Conservation (phyloP, 2,888 invertebrate genomes). For the Torymus aiolomorphi region DNA sequence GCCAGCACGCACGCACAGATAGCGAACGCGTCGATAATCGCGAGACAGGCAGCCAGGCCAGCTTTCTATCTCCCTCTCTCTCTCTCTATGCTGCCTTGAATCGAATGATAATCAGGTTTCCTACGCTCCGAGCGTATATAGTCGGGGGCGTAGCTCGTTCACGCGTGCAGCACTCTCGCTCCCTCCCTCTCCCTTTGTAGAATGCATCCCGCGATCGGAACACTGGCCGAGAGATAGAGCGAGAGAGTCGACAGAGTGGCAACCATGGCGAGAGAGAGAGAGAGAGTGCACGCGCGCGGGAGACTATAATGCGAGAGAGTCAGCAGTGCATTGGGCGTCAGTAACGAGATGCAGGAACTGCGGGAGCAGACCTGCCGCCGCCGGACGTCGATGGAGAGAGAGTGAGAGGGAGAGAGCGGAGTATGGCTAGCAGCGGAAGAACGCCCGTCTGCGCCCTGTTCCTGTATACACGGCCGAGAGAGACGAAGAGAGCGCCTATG, state of each 20-base stretch:
- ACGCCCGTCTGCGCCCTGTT: not conserved
- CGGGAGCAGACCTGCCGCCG: constrained; percentile 62
- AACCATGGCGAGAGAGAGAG: constrained; percentile 45
- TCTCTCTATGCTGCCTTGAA: constrained; percentile 69
- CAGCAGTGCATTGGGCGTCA: constrained; percentile 71
- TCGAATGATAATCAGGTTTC: constrained; percentile 74
- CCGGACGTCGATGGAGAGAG: constrained; percentile 16
- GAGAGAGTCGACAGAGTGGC: constrained; percentile 35
- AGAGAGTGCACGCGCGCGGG: too few species aligned
- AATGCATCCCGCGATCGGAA: constrained; percentile 19
- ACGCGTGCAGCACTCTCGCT: constrained; percentile 15
- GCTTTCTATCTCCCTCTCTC: too few species aligned
- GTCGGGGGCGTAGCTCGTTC: constrained; percentile 39
- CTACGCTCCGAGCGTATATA: constrained; percentile 57
- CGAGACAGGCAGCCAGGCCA: constrained; percentile 17
- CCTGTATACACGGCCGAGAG: constrained; percentile 3
- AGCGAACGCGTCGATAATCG: constrained; percentile 51
- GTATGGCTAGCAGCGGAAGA: constrained; percentile 46
- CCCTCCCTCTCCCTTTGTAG: not conserved
- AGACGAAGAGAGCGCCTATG: constrained; percentile 50
- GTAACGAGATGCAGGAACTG: constrained; percentile 74
- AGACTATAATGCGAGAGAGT: constrained; percentile 6
- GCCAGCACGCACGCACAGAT: constrained; percentile 15
- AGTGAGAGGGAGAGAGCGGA: not conserved
- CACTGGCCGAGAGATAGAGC: constrained; percentile 28